A percentile compares a stretch with the other conserved stretches of the same genome.
Conservation (phyloP, 2,113 vertebrate genomes). For the Nematolebias whitei region DNA sequence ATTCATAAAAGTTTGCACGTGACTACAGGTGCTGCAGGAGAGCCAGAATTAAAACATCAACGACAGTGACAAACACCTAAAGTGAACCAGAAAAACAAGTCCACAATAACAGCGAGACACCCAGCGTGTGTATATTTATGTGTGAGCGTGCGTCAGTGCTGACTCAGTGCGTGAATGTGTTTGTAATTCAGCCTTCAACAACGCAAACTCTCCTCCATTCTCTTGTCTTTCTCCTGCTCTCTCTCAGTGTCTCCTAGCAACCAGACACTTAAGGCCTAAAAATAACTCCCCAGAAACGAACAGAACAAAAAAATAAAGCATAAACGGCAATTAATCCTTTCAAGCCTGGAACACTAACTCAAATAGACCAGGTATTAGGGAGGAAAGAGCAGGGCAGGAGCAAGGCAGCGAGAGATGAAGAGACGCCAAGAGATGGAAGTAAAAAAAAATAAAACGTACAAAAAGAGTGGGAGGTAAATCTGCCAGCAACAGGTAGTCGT, state of each 20-base stretch:
- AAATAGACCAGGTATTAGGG: slow-evolving; percentile 73
- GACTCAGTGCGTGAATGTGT: slow-evolving; percentile 82
- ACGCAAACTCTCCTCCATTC: slow-evolving; percentile 80
- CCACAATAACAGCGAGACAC: slow-evolving; percentile 66
- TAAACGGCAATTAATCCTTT: slow-evolving; percentile 83
- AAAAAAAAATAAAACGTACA: background rate
- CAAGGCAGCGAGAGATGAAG: slow-evolving; percentile 27
- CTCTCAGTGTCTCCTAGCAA: slow-evolving; percentile 81
- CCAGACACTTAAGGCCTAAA: slow-evolving; percentile 85
- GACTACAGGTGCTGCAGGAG: slow-evolving; percentile 16
- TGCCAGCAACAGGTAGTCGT: slow-evolving; percentile 81
- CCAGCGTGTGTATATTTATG: slow-evolving; percentile 51
- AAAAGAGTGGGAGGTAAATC: slow-evolving; percentile 50
- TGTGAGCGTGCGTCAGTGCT: slow-evolving; percentile 75
- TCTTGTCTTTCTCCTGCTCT: slow-evolving; percentile 57
- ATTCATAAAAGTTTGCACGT: slow-evolving; percentile 18
- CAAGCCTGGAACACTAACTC: slow-evolving; percentile 73
- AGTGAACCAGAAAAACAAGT: slow-evolving; percentile 70
- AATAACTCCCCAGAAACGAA: slow-evolving; percentile 82
- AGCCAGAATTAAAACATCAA: slow-evolving; percentile 28
- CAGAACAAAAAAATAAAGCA: slow-evolving; percentile 83
- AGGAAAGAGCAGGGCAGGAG: slow-evolving; percentile 37
- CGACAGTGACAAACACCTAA: slow-evolving; percentile 41
- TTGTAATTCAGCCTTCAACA: slow-evolving; percentile 84
- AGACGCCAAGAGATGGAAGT: slow-evolving; percentile 3